Base-by-base conservation (phyloP, 2,113 vertebrate genomes). In the Nibea coibor region DNA sequence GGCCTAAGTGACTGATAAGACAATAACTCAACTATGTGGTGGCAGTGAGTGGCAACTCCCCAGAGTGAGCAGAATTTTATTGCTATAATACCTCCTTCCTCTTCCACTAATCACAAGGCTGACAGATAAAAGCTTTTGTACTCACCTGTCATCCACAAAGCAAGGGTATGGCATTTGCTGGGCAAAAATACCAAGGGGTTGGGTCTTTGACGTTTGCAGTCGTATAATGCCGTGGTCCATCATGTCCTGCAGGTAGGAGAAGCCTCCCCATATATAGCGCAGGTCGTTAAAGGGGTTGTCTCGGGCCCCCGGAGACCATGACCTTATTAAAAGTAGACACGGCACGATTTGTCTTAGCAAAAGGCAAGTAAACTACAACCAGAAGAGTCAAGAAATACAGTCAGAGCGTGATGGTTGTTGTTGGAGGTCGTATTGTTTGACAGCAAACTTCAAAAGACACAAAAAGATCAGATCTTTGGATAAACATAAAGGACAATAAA, bases 141-240 rank as follows among this genome's bases (percentile, higher is more conserved):
- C 98, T 93, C 92, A 99, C 98, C 87, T 94, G 64, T 99, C 98
- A 88, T 98, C 96, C 11, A 99, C 96, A 0, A 96, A 99, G 87
- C 98, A 99, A 0, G 98, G 98, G 70, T 98, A 99, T 0, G 98
- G 98, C 96, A 99, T 99, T 92, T 99, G 98, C 87, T 99, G 98
- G 51, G 95, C 86, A 22, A 96, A 99, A 75, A 99, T 95, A 0
- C 98, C 97, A 0, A 97, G 96, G 26, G 94, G 95, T 90, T 96
- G 96, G 77, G 93, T 91, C 0, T 91, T 92, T 70, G 96, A 94
- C 0, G 97, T 97, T 35, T 97, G 95, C 1, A 88, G 75, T 53
- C 94, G 93, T 70, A 97, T 96, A 86, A 98, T 96, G 1, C 96
- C 98, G 8, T 97, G 96, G 78, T 99, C 98, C 39, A 99, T 86